These are phyloP conservation scores for Okamejei kenojei DNA, from an alignment of 2,797 vertebrate species.

Conservation along the genomic window DNA sequence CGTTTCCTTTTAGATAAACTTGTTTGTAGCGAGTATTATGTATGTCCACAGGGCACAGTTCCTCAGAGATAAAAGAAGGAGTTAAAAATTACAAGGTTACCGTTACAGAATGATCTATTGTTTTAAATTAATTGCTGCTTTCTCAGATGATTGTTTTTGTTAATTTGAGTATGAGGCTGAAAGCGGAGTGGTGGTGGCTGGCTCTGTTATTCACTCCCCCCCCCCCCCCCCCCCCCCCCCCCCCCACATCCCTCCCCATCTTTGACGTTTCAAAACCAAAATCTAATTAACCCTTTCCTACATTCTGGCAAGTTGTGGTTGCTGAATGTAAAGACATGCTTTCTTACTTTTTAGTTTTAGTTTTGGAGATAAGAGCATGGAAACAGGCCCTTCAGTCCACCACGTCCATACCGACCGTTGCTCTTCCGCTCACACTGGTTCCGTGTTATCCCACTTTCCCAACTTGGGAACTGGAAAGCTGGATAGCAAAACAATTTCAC, in stretches of 20 bases:
- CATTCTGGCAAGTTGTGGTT: background rate
- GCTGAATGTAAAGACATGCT: background rate
- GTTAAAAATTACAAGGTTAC: background rate
- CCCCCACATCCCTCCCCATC: background rate
- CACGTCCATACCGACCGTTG: too few relatives aligned
- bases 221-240: too few relatives aligned
- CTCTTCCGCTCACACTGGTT: too few relatives aligned
- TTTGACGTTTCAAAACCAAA: background rate
- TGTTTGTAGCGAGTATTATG: background rate
- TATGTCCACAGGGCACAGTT: background rate
- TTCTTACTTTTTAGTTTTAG: background rate
- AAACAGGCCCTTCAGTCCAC: too few relatives aligned
- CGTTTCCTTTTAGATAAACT: background rate
- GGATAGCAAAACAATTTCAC: background rate
- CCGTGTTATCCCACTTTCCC: too few relatives aligned
- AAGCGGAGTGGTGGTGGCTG: background rate
- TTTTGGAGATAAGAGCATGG: too few relatives aligned
- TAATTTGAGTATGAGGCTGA: background rate
- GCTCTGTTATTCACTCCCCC: too few relatives aligned
- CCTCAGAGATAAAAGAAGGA: background rate
- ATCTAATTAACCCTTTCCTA: conserved; percentile 2
- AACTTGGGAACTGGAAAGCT: background rate
- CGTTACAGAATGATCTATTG: background rate
- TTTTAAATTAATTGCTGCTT: background rate
- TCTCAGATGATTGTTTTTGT: background rate